A percentile compares a stretch with the other conserved stretches of the same genome.
phyloP scores from a whole-genome alignment of 2,797 vertebrate genomes.

The Chelidonichthys spinosus region DNA sequence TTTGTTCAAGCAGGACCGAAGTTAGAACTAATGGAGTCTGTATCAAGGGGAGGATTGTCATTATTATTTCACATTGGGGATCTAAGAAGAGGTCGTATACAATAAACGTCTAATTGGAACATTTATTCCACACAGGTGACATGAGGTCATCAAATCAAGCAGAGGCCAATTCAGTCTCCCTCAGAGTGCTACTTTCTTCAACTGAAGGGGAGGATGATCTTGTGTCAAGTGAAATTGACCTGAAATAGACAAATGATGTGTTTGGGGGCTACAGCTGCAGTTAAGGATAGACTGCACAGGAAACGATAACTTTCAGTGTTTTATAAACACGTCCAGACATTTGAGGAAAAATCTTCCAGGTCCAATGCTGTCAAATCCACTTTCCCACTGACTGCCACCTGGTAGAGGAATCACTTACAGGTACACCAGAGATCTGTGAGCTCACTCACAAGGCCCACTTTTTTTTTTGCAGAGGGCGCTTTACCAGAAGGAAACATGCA shows the following conservation, averaged over 20 bases:
- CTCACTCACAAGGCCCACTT: background rate
- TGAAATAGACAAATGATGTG: conserved; percentile 18
- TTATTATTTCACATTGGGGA: background rate
- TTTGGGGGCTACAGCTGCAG: background rate
- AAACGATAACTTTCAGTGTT: conserved; percentile 24
- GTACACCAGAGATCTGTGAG: background rate
- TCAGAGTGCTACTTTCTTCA: conserved; percentile 12
- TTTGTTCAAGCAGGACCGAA: background rate
- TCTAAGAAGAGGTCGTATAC: background rate
- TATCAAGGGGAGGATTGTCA: background rate
- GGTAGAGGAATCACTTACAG: background rate
- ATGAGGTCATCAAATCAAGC: background rate
- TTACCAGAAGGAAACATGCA: conserved; percentile 13
- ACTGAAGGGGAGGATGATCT: conserved; percentile 1
- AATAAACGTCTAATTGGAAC: background rate
- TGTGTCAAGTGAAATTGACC: conserved; percentile 13
- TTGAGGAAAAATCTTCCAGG: background rate
- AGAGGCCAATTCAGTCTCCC: background rate
- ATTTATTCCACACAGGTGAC: background rate
- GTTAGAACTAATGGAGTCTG: background rate
- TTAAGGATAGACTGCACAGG: background rate
- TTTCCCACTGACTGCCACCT: conserved; percentile 11
- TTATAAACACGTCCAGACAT: conserved; percentile 19
- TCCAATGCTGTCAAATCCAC: background rate
- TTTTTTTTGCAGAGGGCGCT: conserved; percentile 3